phyloP scores from a whole-genome alignment of 2,113 vertebrate species.

The Nycticebus coucang region DNA sequence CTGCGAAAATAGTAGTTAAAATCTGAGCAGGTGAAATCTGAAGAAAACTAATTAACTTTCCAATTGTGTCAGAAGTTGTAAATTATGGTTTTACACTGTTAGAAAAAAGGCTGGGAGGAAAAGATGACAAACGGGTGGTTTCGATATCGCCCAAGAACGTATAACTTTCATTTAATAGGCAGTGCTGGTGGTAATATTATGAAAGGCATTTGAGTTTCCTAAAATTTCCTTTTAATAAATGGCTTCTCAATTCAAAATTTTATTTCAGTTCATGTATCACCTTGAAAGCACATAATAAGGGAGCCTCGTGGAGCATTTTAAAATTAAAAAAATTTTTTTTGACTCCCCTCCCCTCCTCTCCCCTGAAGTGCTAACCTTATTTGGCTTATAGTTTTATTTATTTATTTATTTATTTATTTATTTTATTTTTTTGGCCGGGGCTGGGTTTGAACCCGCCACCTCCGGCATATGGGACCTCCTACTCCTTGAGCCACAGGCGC shows the following conservation, averaged over 20 bases:
- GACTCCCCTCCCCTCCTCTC: background rate
- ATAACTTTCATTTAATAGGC: slow-evolving; percentile 78
- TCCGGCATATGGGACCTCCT: too few relatives aligned
- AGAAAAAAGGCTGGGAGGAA: slow-evolving; percentile 64
- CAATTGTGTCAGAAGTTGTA: slow-evolving; percentile 77
- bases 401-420: too few relatives aligned
- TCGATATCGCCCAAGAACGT: slow-evolving; percentile 75
- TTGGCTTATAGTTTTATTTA: slow-evolving; percentile 67
- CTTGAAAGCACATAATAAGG: slow-evolving; percentile 75
- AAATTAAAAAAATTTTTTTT: slow-evolving; percentile 12
- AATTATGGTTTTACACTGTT: slow-evolving; percentile 76
- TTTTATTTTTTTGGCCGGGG: too few relatives aligned
- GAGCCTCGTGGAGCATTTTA: slow-evolving; percentile 66
- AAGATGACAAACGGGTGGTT: slow-evolving; percentile 61
- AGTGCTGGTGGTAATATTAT: slow-evolving; percentile 71
- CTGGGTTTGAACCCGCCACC: too few relatives aligned
- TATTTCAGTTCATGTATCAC: slow-evolving; percentile 79
- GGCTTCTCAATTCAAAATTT: slow-evolving; percentile 83
- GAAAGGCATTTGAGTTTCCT: slow-evolving; percentile 73
- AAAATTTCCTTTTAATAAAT: slow-evolving; percentile 82
- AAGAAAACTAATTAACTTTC: slow-evolving; percentile 83
- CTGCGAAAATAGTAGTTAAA: slow-evolving; percentile 73
- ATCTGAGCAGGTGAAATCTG: slow-evolving; percentile 81
- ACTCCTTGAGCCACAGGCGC: too few relatives aligned
- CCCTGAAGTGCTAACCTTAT: slow-evolving; percentile 38